These are phyloP conservation scores for Neoitamus cyanurus DNA, from an alignment of 2,888 invertebrate species.

Conservation along the genomic window DNA sequence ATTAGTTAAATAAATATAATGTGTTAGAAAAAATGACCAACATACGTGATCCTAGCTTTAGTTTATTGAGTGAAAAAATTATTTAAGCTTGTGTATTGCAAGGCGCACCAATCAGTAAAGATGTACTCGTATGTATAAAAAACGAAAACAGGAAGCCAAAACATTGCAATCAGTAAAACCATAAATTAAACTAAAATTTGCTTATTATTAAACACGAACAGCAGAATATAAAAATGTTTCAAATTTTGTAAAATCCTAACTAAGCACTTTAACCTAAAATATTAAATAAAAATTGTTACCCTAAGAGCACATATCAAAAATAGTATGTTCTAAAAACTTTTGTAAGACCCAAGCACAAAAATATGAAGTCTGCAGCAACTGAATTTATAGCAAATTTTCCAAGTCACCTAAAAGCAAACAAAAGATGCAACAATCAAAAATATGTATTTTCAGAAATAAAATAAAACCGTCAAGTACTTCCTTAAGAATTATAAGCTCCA, in stretches of 20 bases:
- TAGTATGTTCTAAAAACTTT: neutral
- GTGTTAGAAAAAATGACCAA: neutral
- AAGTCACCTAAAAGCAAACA: neutral
- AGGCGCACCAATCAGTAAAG: neutral
- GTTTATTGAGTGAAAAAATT: neutral
- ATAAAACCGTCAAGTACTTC: neutral
- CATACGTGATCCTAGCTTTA: neutral
- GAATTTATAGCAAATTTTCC: neutral
- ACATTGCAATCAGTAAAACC: neutral
- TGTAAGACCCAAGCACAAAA: neutral
- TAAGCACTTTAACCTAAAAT: neutral
- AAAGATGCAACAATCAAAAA: neutral
- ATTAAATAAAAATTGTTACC: neutral
- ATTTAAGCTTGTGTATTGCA: neutral
- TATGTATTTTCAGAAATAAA: neutral
- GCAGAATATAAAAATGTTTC: neutral
- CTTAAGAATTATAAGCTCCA: neutral
- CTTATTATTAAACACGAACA: neutral
- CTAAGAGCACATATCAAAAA: conserved; percentile 5
- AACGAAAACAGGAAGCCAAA: neutral
- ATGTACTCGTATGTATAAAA: neutral
- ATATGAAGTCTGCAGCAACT: neutral
- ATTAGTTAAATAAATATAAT: neutral
- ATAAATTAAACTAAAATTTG: neutral
- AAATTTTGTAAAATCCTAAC: neutral